Percentiles rank a stretch among this genome's conserved stretches.
These are phyloP conservation scores for Acanthosepion lycidas DNA, from an alignment of 2,888 invertebrate species.

Conservation along the genomic window DNA sequence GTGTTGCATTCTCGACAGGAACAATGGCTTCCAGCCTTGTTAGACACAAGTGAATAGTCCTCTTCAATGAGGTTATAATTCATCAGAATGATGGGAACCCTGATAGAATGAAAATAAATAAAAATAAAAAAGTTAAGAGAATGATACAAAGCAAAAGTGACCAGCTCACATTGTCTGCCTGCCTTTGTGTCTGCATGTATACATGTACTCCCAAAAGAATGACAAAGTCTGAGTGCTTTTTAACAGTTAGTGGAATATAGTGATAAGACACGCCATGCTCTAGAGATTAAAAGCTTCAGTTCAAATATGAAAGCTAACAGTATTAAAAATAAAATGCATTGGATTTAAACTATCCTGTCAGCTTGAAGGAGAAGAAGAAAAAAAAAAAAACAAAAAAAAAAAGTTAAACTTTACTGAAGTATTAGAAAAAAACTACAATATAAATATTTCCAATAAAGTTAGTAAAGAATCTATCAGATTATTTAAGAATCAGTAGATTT, in stretches of 20 bases:
- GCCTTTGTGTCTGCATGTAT: constrained; percentile 38
- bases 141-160: neutral
- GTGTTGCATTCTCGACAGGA: constrained; percentile 24
- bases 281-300: neutral
- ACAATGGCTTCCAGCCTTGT: constrained; percentile 40
- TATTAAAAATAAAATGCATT: neutral
- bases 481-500: too few species aligned
- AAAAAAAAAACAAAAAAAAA: too few species aligned
- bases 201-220: neutral
- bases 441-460: too few species aligned
- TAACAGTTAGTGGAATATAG: neutral
- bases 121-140: neutral
- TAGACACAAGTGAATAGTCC: constrained; percentile 44
- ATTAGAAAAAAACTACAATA: too few species aligned
- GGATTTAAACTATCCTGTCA: neutral
- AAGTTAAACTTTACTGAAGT: too few species aligned
- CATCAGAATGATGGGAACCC: constrained; percentile 45
- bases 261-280: neutral
- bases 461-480: too few species aligned
- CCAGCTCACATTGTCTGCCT: constrained; percentile 41
- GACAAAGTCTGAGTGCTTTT: neutral
- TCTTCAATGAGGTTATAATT: constrained; percentile 47
- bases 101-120: constrained; percentile 44
- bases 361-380: too few species aligned
- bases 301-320: neutral